A percentile compares a stretch with the other conserved stretches of the same genome.
phyloP scores from a whole-genome alignment of 64 coral and sea anemone species.

The Orbicella faveolata region DNA sequence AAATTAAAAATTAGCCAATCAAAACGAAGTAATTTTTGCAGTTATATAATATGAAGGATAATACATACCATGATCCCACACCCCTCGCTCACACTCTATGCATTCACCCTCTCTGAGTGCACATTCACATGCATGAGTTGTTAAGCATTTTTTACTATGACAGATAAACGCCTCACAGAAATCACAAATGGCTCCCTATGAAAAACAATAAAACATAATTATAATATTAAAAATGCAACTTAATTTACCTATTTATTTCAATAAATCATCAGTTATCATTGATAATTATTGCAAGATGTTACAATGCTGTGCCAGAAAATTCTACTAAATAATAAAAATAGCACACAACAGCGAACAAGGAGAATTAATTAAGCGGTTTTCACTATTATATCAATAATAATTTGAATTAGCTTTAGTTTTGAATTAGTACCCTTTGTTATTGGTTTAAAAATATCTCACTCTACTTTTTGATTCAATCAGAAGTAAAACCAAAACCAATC shows the following conservation, averaged over 20 bases:
- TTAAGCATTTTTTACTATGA: conserved; percentile 90
- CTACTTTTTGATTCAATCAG: too few species aligned
- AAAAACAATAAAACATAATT: conserved; percentile 9
- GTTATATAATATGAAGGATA: background rate
- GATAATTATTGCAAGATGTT: too few species aligned
- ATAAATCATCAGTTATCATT: too few species aligned
- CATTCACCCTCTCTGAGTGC: conserved; percentile 75
- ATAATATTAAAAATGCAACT: background rate
- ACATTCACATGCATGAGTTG: conserved; percentile 96
- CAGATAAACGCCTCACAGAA: conserved; percentile 98
- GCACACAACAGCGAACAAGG: too few species aligned
- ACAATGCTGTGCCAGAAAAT: too few species aligned
- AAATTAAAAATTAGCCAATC: background rate
- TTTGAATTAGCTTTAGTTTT: too few species aligned
- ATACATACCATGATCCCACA: conserved; percentile 95
- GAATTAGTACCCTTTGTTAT: too few species aligned
- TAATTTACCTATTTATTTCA: background rate
- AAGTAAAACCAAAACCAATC: too few species aligned
- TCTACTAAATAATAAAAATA: too few species aligned
- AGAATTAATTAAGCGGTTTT: too few species aligned
- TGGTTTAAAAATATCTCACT: too few species aligned
- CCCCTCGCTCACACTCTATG: conserved; percentile 88
- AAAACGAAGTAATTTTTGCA: background rate
- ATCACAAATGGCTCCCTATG: conserved; percentile 97
- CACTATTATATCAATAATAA: too few species aligned